Conservation (phyloP, 2,888 invertebrate genomes). For the Willowsia nigromaculata region DNA sequence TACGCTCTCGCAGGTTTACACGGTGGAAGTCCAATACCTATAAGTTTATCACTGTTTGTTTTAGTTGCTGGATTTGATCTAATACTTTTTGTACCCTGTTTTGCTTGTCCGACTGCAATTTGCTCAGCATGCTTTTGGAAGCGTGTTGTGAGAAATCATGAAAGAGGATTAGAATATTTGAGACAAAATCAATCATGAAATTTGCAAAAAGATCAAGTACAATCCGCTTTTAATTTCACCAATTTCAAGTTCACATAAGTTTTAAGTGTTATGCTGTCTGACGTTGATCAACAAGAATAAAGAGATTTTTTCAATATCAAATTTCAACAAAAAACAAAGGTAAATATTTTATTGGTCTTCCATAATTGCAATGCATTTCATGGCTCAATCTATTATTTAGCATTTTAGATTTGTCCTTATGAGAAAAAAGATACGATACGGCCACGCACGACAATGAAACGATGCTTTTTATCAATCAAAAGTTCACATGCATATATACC, state of each 20-base stretch:
- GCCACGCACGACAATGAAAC: too few species aligned
- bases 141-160: constrained; percentile 36
- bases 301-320: background rate
- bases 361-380: too few species aligned
- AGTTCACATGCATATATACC: too few species aligned
- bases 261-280: background rate
- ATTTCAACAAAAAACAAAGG: too few species aligned
- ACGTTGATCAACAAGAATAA: background rate
- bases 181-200: constrained; percentile 42
- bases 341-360: too few species aligned
- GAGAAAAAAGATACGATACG: too few species aligned
- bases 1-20: constrained; percentile 32
- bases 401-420: too few species aligned
- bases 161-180: constrained; percentile 52
- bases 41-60: constrained; percentile 42
- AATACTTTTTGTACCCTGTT: constrained; percentile 57
- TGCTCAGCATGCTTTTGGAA: constrained; percentile 61
- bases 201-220: background rate
- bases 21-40: background rate
- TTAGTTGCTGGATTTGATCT: constrained; percentile 60
- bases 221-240: background rate
- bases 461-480: too few species aligned
- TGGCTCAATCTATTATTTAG: too few species aligned
- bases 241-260: background rate
- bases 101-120: constrained; percentile 57